Base-by-base conservation (phyloP, 2,113 vertebrate genomes). In the Ctenodactylus gundi region DNA sequence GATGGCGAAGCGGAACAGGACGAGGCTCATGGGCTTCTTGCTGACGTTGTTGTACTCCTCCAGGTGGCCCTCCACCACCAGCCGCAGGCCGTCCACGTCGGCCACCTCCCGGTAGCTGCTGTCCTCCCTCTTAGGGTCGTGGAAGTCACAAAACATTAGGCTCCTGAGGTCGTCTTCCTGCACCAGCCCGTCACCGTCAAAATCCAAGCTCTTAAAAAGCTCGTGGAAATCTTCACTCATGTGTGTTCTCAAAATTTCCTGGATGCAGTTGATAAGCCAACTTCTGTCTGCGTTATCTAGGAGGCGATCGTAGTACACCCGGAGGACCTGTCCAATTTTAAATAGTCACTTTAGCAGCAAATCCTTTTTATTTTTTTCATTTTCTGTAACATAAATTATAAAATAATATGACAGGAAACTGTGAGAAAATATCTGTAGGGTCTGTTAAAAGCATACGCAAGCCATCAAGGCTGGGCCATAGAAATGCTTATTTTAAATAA, bases 61-160 rank as follows among this genome's bases (percentile, higher is more conserved):
- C 25, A 99, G 98, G 86, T 99, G 98, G 7, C 94, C 64, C 83
- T 99, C 99, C 41, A 98, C 98, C 67, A 99, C 98, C 93, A 97
- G 88, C 34, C 98, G 97, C 27, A 99, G 98, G 3, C 89, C 85
- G 49, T 99, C 98, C 12, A 99, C 97, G 53, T 99, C 34, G 2
- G 55, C 64, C 23, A 99, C 97, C 93, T 99, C 99, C 6, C 98
- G 97, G 95, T 99, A 99, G 96, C 89, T 98, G n/a, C 97, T 98
- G 90, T 99, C 99, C 10, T 99, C 99, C 34, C 98, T 98, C 94
- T 98, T 99, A 41, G 97, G 98, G 95, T 99, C 99, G 9, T 99
- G 98, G 93, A 99, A 99, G 96, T 99, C 99, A 89, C 99, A 99
- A 94, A 99, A 99, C 98, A 99, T 99, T 83, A 99, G 98, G 92